Conservation (phyloP, 1,140 invertebrate species). For the Coenobita brevimanus region DNA sequence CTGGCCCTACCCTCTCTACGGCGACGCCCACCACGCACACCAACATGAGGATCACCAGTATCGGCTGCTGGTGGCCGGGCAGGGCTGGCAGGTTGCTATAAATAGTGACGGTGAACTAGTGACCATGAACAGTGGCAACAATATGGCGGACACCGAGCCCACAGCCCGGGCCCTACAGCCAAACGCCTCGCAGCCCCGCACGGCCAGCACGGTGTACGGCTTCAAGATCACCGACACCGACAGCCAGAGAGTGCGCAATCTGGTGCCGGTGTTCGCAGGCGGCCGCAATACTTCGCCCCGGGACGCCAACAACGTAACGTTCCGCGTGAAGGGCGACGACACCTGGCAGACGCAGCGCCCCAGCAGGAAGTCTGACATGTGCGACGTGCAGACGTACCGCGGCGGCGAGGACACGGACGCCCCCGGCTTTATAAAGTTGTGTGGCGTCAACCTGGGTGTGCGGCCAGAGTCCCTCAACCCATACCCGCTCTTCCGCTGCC, state of each 20-base stretch:
- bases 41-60: constrained; percentile 13
- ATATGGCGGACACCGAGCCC: constrained; percentile 36
- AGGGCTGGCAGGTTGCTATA: constrained; percentile 36
- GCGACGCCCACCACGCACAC: constrained; percentile 7
- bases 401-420: constrained; percentile 16
- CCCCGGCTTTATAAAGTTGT: constrained; percentile 38
- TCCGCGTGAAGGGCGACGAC: constrained; percentile 53
- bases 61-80: constrained; percentile 20
- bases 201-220: constrained; percentile 34
- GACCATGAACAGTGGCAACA: constrained; percentile 62
- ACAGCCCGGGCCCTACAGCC: background rate
- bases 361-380: constrained; percentile 64
- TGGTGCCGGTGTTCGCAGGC: constrained; percentile 51
- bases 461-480: constrained; percentile 38
- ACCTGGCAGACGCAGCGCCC: constrained; percentile 40
- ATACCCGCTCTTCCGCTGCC: constrained; percentile 43
- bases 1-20: constrained; percentile 37
- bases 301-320: constrained; percentile 50
- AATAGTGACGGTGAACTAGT: constrained; percentile 60
- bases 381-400: constrained; percentile 65
- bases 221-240: constrained; percentile 53
- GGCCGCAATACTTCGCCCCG: constrained; percentile 18
- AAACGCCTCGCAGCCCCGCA: background rate
- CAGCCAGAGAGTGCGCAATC: constrained; percentile 44
- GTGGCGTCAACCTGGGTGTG: constrained; percentile 50